Percentiles rank a stretch among this genome's conserved stretches.
phyloP scores from a whole-genome alignment of 2,113 vertebrate species.

The Rattus norvegicus region DNA sequence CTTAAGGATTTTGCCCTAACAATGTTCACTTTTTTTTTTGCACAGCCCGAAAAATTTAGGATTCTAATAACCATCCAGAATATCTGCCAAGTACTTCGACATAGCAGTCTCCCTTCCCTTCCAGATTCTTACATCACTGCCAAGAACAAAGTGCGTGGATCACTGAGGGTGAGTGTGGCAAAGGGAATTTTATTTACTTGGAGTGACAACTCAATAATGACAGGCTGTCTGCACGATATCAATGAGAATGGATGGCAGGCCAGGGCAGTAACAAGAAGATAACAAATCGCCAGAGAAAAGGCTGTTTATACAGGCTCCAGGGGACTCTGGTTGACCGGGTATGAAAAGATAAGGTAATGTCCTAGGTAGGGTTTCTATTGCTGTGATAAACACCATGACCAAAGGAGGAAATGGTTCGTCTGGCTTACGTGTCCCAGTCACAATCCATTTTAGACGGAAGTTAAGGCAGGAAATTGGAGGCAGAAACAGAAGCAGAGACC shows the following conservation, averaged over 20 bases:
- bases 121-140: too few species aligned
- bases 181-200: background rate
- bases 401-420: background rate
- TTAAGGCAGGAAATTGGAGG: background rate
- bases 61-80: conserved; percentile 52
- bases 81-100: conserved; percentile 6
- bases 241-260: background rate
- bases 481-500: background rate
- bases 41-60: conserved; percentile 55
- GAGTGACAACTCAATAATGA: background rate
- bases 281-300: background rate
- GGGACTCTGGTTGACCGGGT: background rate
- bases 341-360: background rate
- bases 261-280: background rate
- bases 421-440: background rate
- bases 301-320: background rate
- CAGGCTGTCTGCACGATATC: too few species aligned
- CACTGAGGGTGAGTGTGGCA: background rate
- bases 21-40: conserved; percentile 50
- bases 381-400: background rate
- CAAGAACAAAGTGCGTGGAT: background rate
- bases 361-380: background rate
- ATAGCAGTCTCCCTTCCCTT: background rate
- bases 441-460: background rate
- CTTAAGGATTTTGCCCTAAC: conserved; percentile 52